phyloP scores from a whole-genome alignment of 2,888 invertebrate genomes.

The Brachylomia viminalis region DNA sequence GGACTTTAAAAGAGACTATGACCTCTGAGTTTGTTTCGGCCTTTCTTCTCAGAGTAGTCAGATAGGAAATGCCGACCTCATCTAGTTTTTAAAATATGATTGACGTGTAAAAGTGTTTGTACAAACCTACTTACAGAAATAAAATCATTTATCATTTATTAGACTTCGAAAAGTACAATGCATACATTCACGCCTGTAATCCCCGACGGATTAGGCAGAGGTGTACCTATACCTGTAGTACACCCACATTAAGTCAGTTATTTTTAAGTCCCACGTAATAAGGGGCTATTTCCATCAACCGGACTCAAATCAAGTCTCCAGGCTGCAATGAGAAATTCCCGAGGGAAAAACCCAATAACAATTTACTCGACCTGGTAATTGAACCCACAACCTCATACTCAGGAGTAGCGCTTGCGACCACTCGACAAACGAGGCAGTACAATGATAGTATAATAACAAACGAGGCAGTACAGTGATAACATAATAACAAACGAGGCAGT shows the following conservation, averaged over 20 bases:
- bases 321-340: not conserved
- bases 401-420: not conserved
- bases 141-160: no score
- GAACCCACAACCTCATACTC: not conserved
- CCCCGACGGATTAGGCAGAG: not conserved
- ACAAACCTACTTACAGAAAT: no score
- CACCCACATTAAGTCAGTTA: not conserved
- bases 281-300: not conserved
- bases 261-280: not conserved
- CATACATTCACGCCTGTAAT: not conserved
- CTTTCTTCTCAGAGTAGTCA: no score
- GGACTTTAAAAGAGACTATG: no score
- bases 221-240: not conserved
- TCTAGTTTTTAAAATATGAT: no score
- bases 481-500: no score
- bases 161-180: not conserved
- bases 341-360: not conserved
- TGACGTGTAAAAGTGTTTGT: no score
- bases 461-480: no score
- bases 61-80: no score
- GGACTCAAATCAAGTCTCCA: not conserved
- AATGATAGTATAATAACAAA: slow-evolving; percentile 13
- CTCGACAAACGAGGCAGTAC: not conserved
- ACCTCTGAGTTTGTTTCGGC: no score
- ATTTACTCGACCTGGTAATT: not conserved